Conservation (phyloP, 2,888 invertebrate species). For the Yponomeuta malinellus region DNA sequence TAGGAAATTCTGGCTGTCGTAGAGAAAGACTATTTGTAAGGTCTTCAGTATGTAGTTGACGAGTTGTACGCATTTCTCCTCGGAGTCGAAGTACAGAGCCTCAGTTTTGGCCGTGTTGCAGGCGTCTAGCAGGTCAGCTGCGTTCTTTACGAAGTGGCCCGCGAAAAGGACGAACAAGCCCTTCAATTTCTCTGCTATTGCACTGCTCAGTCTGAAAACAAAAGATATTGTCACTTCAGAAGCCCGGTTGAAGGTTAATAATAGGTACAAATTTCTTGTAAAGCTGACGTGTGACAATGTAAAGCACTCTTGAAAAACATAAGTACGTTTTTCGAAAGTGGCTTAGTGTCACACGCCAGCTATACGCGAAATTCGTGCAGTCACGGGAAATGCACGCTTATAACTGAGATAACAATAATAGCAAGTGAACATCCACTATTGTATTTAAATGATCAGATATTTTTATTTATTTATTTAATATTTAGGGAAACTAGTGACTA, state of each 20-base stretch:
- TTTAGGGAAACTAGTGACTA: no score
- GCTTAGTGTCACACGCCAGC: no score
- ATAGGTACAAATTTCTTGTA: background rate
- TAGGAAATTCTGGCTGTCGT: conserved; percentile 89
- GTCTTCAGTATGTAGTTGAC: conserved; percentile 85
- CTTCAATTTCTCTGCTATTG: conserved; percentile 87
- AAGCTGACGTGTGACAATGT: background rate
- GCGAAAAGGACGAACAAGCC: conserved; percentile 94
- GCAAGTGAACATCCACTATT: no score
- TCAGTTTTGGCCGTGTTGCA: conserved; percentile 79
- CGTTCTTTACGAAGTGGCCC: conserved; percentile 88
- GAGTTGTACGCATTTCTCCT: conserved; percentile 77
- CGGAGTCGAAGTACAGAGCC: conserved; percentile 66
- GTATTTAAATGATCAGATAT: no score
- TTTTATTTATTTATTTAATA: background rate
- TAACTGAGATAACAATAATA: no score
- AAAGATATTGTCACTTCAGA: background rate
- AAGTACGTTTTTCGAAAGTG: no score
- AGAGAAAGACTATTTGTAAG: conserved; percentile 84
- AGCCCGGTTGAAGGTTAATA: background rate
- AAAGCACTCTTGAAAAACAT: background rate
- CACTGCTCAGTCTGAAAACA: conserved; percentile 79
- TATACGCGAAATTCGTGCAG: no score
- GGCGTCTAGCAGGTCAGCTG: conserved; percentile 81
- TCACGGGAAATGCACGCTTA: no score